These are phyloP conservation scores for Petrocephalus microphthalmus DNA, from an alignment of 2,113 vertebrate species.

Conservation along the genomic window DNA sequence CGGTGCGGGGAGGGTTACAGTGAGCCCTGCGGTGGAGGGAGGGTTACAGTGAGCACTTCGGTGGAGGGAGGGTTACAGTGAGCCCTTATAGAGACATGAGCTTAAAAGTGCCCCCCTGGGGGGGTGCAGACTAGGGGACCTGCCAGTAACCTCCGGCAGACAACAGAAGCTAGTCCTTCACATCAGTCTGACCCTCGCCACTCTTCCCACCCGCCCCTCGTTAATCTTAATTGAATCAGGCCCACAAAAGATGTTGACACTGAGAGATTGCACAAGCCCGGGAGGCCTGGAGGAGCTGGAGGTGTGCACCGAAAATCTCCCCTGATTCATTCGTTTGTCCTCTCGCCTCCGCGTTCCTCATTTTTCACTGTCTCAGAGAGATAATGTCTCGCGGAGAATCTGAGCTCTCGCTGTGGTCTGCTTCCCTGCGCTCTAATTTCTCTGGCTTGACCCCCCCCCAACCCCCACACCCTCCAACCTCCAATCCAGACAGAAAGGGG, in stretches of 20 bases:
- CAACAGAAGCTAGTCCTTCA: conserved; percentile 42
- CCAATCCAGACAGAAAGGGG: not conserved
- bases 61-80: not conserved
- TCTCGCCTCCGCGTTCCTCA: conserved; percentile 64
- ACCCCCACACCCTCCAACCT: not conserved
- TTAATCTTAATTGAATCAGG: conserved; percentile 92
- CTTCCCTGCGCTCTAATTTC: not conserved
- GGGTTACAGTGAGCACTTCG: not conserved
- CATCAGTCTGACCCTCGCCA: conserved; percentile 62
- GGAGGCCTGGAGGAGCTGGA: conserved; percentile 66
- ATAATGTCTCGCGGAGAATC: conserved; percentile 35
- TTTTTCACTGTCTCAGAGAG: conserved; percentile 67
- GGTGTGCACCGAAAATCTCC: conserved; percentile 54
- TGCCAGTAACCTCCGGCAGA: not conserved
- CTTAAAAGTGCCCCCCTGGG: not conserved
- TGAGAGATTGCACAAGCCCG: conserved; percentile 73
- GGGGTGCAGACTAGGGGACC: not conserved
- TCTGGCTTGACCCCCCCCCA: not conserved
- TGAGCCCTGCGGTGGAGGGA: not conserved
- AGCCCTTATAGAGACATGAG: not conserved
- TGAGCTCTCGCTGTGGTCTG: conserved; percentile 39
- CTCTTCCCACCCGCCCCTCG: conserved; percentile 44
- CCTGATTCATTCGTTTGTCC: conserved; percentile 76
- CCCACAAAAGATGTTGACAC: conserved; percentile 69
- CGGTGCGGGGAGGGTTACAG: no score